phyloP scores from a whole-genome alignment of 1,140 invertebrate genomes.

The Cydia splendana region DNA sequence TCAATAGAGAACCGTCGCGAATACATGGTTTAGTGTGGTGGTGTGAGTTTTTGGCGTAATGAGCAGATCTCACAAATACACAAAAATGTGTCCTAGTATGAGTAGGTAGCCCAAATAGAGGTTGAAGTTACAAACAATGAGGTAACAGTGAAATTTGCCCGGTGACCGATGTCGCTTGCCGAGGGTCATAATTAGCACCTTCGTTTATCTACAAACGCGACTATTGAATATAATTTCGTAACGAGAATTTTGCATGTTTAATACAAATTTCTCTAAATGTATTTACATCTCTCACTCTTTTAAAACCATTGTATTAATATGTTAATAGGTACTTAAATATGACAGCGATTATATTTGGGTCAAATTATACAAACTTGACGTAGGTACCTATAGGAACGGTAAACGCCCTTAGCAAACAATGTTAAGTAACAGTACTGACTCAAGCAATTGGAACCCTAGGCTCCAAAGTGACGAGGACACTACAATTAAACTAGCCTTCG shows the following conservation, averaged over 20 bases:
- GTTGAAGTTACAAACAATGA: conserved; percentile 59
- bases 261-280: conserved; percentile 30
- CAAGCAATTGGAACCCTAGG: no score
- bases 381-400: no score
- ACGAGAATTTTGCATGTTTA: conserved; percentile 18
- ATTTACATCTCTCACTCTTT: conserved; percentile 14
- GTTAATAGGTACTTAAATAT: neutral
- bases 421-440: no score
- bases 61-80: conserved; percentile 5
- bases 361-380: neutral
- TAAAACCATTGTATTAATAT: conserved; percentile 11
- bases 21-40: neutral
- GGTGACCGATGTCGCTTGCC: conserved; percentile 33
- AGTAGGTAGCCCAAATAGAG: conserved; percentile 48
- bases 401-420: no score
- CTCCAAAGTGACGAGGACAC: neutral
- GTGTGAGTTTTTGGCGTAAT: neutral
- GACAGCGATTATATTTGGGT: conserved; percentile 3
- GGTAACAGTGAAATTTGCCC: conserved; percentile 67
- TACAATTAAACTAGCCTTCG: no score
- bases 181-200: conserved; percentile 63
- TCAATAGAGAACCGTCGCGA: conserved; percentile 23
- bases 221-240: conserved; percentile 35
- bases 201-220: conserved; percentile 41
- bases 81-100: conserved; percentile 42